Percentiles rank a stretch among this genome's conserved stretches.
phyloP scores from a whole-genome alignment of 2,888 invertebrate genomes.

The Augochlorella aurata region DNA sequence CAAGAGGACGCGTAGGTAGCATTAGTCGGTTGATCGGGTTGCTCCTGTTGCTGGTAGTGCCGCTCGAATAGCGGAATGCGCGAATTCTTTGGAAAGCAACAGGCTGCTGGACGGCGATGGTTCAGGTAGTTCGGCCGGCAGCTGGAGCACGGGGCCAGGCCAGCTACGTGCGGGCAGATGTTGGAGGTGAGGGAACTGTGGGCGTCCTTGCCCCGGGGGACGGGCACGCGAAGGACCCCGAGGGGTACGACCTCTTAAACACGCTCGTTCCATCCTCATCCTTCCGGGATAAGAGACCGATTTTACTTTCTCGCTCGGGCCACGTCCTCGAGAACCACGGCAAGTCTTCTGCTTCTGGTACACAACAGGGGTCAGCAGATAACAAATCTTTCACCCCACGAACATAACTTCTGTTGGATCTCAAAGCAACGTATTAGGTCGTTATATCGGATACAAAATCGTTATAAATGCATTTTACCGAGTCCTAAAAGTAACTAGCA shows the following conservation, averaged over 20 bases:
- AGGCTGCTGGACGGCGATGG: conserved; percentile 49
- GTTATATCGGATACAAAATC: too few relatives aligned
- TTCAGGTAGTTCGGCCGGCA: conserved; percentile 34
- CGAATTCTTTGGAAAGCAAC: conserved; percentile 68
- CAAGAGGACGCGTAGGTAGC: conserved; percentile 65
- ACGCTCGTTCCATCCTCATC: conserved; percentile 31
- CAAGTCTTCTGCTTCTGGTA: too few relatives aligned
- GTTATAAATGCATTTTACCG: too few relatives aligned
- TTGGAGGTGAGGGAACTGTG: conserved; percentile 73
- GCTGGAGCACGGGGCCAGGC: conserved; percentile 19
- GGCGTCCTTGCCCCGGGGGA: conserved; percentile 77
- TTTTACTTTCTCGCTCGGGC: conserved; percentile 13
- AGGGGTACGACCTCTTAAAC: conserved; percentile 64
- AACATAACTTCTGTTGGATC: too few relatives aligned
- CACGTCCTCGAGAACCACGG: not conserved
- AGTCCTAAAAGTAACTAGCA: too few relatives aligned
- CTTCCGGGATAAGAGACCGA: conserved; percentile 5
- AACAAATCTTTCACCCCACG: too few relatives aligned
- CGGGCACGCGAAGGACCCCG: conserved; percentile 65
- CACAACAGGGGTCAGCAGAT: too few relatives aligned
- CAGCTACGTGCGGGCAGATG: conserved; percentile 64
- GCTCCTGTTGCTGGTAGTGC: conserved; percentile 65
- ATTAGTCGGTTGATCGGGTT: conserved; percentile 65
- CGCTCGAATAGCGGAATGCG: conserved; percentile 69
- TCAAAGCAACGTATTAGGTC: too few relatives aligned